These are phyloP conservation scores for Scarus forsteni DNA, from an alignment of 2,797 vertebrate genomes.

Conservation along the genomic window DNA sequence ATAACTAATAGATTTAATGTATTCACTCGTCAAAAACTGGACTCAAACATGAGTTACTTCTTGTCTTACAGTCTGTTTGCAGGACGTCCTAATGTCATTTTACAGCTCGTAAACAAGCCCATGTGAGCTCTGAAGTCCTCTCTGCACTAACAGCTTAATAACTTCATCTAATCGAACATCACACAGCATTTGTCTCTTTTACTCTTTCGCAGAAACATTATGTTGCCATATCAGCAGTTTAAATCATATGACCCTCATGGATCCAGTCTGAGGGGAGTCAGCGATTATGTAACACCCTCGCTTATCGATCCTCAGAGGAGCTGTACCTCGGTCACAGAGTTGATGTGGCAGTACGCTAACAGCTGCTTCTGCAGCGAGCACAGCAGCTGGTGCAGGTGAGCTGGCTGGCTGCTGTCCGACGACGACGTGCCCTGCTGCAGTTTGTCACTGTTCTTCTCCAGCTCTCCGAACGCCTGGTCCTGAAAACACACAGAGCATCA, in stretches of 20 bases:
- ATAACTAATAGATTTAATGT: not conserved
- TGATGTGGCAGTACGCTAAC: constrained; percentile 96
- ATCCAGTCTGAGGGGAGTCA: not conserved
- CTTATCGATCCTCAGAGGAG: not conserved
- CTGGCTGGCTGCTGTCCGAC: constrained; percentile 96
- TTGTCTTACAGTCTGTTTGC: not conserved
- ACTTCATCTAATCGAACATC: not conserved
- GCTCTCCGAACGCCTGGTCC: constrained; percentile 98
- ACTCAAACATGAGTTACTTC: not conserved
- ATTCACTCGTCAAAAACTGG: not conserved
- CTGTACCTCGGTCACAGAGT: constrained; percentile 91
- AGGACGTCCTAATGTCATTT: not conserved
- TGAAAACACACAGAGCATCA: constrained; percentile 52
- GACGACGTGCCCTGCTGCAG: constrained; percentile 91
- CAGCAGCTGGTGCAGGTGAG: constrained; percentile 96
- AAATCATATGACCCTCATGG: not conserved
- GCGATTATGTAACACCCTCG: not conserved
- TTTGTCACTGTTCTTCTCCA: constrained; percentile 99
- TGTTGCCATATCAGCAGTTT: not conserved
- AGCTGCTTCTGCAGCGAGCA: constrained; percentile 98
- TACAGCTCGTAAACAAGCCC: not conserved
- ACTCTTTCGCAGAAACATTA: not conserved
- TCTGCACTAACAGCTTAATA: not conserved
- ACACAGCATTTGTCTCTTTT: not conserved
- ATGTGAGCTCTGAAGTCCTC: constrained; percentile 21